Evolutionary conservation across 2,888 invertebrate species (phyloP), one percentile per base, ranked within the genome.

Genomic region (Eristalinus sepulchralis): DNA sequence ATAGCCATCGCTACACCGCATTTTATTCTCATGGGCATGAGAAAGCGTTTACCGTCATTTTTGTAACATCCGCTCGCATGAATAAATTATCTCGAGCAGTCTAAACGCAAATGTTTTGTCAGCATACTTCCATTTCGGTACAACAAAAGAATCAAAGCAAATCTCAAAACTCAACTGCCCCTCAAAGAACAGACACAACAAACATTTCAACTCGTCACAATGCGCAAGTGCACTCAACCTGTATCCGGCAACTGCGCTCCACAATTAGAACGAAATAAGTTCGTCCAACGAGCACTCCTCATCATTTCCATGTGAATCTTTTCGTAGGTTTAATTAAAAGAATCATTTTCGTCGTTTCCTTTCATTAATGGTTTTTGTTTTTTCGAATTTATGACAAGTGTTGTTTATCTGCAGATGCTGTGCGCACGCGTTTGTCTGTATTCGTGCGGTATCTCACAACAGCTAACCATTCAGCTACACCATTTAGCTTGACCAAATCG

Each of bases 181-280:
- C 17, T 0, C n/a, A 47, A 17, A 47, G n/a, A 47, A 47, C 17
- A 47, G 27, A 5, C 27, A 34, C 34, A 10, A 27, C n/a, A 27
- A 57, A 57, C 22, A 24, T 11, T 57, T 13, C 53, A 5, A 9
- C 53, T 1, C 5, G 22, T 10, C 47, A 20, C 47, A 27, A 3
- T 5, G 39, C n/a, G 4, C 39, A 39, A n/a, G 39, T 47, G 47
- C 47, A 47, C 17, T 17, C 47, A 17, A 47, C 47, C 47, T 17
- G 47, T 17, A 8, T 47, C 47, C 8, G 8, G 17, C n/a, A 5
- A 47, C n/a, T 1, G 2, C 27, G 11, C 24, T 22, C 11, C 13
- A 13, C 47, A 72, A 72, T 62, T 62, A 72, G 53, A 72, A 72
- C 33, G 36, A 72, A 72, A 33, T 47, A 62, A 72, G 22, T 72